Conservation (phyloP, 2,888 invertebrate species). For the Flabesymbios commensalis region DNA sequence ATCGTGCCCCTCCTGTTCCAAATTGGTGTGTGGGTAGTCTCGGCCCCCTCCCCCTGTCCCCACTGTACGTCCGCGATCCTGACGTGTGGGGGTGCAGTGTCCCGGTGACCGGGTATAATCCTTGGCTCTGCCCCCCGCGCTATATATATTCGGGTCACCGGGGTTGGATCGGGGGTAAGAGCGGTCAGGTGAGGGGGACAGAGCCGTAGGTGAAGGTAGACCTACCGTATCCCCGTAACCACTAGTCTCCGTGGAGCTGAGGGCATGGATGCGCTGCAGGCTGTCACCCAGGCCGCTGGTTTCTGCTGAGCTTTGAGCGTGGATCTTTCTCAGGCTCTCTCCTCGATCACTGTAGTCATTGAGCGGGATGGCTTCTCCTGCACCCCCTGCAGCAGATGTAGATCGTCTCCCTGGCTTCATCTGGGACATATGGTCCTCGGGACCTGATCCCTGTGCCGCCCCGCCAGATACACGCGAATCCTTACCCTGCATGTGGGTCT, state of each 20-base stretch:
- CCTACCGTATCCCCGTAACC: constrained; percentile 26
- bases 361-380: background rate
- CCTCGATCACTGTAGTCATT: background rate
- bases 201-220: constrained; percentile 7
- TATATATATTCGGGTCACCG: background rate
- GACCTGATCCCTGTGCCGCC: too few relatives aligned
- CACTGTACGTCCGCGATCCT: background rate
- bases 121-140: background rate
- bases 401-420: too few relatives aligned
- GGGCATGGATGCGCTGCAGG: constrained; percentile 31
- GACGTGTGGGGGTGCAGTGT: background rate
- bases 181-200: constrained; percentile 4
- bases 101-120: background rate
- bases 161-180: too few relatives aligned
- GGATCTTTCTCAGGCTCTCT: constrained; percentile 24
- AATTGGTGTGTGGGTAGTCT: background rate
- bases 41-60: background rate
- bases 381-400: too few relatives aligned
- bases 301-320: constrained; percentile 34
- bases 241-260: constrained; percentile 33
- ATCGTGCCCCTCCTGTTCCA: too few relatives aligned
- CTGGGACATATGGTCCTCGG: too few relatives aligned
- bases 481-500: too few relatives aligned
- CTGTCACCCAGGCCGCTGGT: constrained; percentile 30
- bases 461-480: too few relatives aligned